These are phyloP conservation scores for Vombatus ursinus DNA, from an alignment of 2,113 vertebrate species.

Conservation along the genomic window DNA sequence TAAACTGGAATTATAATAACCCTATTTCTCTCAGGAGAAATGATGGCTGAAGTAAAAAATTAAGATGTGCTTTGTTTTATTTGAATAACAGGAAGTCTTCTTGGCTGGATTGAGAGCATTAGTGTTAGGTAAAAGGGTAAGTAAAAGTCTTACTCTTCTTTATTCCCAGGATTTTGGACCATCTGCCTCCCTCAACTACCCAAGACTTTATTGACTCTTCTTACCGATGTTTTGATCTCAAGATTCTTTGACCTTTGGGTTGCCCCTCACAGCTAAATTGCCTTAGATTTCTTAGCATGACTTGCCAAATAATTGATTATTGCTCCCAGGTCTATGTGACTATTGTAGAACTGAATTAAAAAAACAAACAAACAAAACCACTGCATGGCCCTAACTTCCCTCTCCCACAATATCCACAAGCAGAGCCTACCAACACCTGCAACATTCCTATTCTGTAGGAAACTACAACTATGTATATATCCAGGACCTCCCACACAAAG, in stretches of 20 bases:
- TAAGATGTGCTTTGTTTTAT: conserved; percentile 76
- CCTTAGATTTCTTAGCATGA: not conserved
- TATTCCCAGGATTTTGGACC: not conserved
- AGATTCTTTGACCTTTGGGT: not conserved
- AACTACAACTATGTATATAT: no score
- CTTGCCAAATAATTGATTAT: not conserved
- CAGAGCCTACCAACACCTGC: not conserved
- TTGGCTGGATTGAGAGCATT: conserved; percentile 57
- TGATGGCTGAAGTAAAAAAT: conserved; percentile 74
- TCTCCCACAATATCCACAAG: not conserved
- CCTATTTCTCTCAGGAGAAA: conserved; percentile 67
- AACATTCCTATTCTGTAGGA: not conserved
- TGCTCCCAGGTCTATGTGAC: not conserved
- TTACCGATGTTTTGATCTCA: not conserved
- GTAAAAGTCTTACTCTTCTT: not conserved
- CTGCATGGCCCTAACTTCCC: not conserved
- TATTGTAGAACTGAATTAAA: not conserved
- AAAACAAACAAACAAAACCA: not conserved
- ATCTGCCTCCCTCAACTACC: not conserved
- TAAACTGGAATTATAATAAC: conserved; percentile 83
- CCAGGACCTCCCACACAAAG: no score
- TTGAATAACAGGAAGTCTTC: conserved; percentile 66
- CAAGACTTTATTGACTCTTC: not conserved
- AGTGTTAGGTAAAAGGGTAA: conserved; percentile 40
- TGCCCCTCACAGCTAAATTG: not conserved